These are phyloP conservation scores for Brachymystax lenok DNA, from an alignment of 2,797 vertebrate species.

Conservation along the genomic window DNA sequence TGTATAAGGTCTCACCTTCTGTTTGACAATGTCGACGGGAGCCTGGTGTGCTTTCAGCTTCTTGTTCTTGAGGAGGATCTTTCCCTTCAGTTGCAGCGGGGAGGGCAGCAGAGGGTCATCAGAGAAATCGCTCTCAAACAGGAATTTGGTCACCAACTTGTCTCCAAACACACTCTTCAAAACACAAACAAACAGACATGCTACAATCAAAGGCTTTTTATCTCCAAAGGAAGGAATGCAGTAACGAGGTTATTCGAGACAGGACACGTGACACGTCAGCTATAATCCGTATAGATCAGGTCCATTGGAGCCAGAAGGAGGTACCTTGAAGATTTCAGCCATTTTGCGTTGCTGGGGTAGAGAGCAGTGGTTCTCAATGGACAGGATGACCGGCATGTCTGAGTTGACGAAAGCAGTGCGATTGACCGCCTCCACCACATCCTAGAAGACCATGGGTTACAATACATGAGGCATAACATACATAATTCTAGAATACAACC, in stretches of 20 bases:
- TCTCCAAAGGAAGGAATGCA: constrained; percentile 51
- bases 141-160: constrained; percentile 92
- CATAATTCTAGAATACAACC: constrained; percentile 6
- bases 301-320: background rate
- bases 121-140: constrained; percentile 96
- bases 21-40: constrained; percentile 97
- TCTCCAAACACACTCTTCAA: constrained; percentile 89
- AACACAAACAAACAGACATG: background rate
- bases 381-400: constrained; percentile 93
- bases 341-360: constrained; percentile 97
- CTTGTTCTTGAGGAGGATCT: constrained; percentile 97
- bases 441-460: constrained; percentile 71
- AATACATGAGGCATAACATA: background rate
- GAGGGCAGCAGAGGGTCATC: constrained; percentile 97
- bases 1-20: constrained; percentile 81
- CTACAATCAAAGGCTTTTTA: constrained; percentile 51
- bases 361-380: constrained; percentile 98
- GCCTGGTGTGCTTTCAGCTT: constrained; percentile 99
- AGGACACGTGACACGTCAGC: constrained; percentile 31
- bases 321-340: constrained; percentile 98
- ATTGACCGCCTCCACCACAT: constrained; percentile 97
- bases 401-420: constrained; percentile 92
- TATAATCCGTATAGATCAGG: background rate
- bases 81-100: constrained; percentile 87
- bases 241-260: constrained; percentile 40